phyloP scores from a whole-genome alignment of 2,113 vertebrate genomes.

The Plecturocebus donacophilus region DNA sequence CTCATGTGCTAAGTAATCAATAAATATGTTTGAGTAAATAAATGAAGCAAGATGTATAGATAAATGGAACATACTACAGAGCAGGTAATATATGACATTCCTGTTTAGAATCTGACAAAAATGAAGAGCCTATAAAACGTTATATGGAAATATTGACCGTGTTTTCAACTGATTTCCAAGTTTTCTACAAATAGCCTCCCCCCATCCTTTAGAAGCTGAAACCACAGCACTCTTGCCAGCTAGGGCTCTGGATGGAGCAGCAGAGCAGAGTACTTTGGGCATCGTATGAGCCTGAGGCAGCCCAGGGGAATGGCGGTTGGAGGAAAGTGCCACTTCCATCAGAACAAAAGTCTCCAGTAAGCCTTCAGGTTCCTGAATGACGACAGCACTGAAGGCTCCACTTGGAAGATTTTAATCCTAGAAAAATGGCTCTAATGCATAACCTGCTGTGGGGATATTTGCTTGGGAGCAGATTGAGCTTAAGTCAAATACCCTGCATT shows the following conservation, averaged over 20 bases:
- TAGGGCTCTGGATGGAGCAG: neutral
- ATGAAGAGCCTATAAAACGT: neutral
- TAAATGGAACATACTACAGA: neutral
- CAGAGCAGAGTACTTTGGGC: neutral
- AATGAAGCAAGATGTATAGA: neutral
- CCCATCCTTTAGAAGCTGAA: neutral
- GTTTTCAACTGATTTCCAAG: neutral
- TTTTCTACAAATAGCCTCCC: neutral
- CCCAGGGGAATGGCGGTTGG: neutral
- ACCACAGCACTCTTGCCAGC: neutral
- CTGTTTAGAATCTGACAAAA: neutral
- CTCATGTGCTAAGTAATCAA: neutral
- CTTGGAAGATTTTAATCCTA: slow-evolving; percentile 76
- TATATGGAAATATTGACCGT: neutral
- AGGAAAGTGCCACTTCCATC: slow-evolving; percentile 1
- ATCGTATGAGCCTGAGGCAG: neutral
- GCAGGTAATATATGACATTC: neutral
- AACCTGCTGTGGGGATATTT: slow-evolving; percentile 76
- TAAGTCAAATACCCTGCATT: slow-evolving; percentile 77
- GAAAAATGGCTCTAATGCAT: slow-evolving; percentile 85
- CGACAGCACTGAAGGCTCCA: slow-evolving; percentile 47
- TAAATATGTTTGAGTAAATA: neutral
- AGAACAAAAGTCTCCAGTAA: neutral
- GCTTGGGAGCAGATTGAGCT: slow-evolving; percentile 77
- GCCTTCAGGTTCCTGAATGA: neutral